Percentiles rank a stretch among this genome's conserved stretches.
Evolutionary conservation across 2,888 invertebrate genomes (phyloP).

Genomic region (Caenorhabditis sp.): DNA sequence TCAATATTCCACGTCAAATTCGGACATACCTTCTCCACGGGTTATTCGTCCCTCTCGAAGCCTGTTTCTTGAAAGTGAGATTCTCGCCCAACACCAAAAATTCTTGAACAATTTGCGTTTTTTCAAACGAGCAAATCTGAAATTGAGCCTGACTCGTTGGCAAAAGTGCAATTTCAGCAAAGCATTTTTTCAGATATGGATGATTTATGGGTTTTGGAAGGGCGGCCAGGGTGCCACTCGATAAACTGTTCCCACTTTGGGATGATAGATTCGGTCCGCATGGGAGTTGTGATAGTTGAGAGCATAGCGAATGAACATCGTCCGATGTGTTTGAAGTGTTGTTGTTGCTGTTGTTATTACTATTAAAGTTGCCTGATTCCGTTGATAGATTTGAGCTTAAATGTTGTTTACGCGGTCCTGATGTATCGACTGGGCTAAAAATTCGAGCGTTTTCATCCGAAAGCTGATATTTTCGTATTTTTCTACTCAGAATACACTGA

Average conservation of each 20-base stretch:
- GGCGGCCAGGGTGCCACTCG: not conserved
- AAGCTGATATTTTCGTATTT: no score
- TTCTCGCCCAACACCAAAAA: constrained; percentile 26
- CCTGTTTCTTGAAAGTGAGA: constrained; percentile 28
- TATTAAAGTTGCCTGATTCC: not conserved
- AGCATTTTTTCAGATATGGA: not conserved
- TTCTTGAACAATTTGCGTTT: constrained; percentile 18
- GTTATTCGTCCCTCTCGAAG: constrained; percentile 30
- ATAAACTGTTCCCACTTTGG: not conserved
- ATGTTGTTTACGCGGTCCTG: constrained; percentile 9
- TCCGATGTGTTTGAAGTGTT: constrained; percentile 6
- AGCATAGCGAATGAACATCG: constrained; percentile 36
- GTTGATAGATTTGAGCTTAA: not conserved
- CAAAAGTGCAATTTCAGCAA: not conserved
- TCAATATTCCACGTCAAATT: not conserved
- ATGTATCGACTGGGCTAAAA: constrained; percentile 22
- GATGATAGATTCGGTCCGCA: not conserved
- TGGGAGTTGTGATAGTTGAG: constrained; percentile 24
- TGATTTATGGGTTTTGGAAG: not conserved
- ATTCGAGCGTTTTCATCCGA: not conserved
- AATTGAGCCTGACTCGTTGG: constrained; percentile 1
- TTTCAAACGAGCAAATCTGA: constrained; percentile 11
- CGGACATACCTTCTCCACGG: constrained; percentile 23
- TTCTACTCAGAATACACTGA: no score
- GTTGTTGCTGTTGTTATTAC: no score